Conservation (phyloP, 2,113 vertebrate species). For the Gallinago jamesoni region DNA sequence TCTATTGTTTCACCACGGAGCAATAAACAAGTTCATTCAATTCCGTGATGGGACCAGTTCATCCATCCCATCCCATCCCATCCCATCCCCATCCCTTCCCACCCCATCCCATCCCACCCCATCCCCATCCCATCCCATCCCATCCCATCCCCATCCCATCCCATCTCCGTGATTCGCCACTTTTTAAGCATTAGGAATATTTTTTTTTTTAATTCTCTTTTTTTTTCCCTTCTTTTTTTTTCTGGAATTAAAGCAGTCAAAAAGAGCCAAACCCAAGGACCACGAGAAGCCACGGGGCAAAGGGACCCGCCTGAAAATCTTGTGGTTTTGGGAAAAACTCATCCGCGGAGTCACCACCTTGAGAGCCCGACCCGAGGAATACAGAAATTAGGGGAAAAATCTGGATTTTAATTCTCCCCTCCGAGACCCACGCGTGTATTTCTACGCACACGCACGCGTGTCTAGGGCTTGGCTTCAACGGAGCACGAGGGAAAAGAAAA, state of each 20-base stretch:
- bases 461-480: background rate
- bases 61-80: too few relatives aligned
- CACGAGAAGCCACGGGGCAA: background rate
- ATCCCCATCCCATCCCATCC: too few relatives aligned
- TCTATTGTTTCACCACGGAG: background rate
- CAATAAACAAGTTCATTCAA: background rate
- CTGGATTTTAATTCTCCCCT: accelerated
- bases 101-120: too few relatives aligned
- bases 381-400: background rate
- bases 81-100: too few relatives aligned
- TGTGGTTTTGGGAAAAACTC: background rate
- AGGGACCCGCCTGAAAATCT: background rate
- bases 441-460: background rate
- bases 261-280: background rate
- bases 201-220: background rate
- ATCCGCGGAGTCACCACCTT: accelerated
- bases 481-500: background rate
- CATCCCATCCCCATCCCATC: too few relatives aligned
- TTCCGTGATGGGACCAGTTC: background rate
- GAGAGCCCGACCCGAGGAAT: background rate
- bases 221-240: background rate
- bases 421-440: background rate
- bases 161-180: background rate
- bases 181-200: background rate
- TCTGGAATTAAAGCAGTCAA: background rate